Conservation (phyloP, 2,888 invertebrate species). For the Drosophila kuntzei region DNA sequence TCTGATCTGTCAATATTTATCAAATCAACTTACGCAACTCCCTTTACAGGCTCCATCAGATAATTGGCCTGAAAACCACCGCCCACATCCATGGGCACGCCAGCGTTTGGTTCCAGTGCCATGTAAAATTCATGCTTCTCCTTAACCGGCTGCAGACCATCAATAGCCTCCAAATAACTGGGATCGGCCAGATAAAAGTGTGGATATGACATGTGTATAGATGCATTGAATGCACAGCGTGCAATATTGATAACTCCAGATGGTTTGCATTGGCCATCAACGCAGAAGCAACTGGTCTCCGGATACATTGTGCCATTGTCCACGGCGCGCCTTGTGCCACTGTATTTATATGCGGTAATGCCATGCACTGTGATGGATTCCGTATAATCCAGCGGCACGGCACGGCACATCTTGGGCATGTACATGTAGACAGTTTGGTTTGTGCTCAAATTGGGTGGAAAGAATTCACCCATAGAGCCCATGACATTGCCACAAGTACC, state of each 20-base stretch:
- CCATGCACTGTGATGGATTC: constrained; percentile 87
- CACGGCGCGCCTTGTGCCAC: constrained; percentile 88
- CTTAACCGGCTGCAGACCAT: constrained; percentile 90
- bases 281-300: constrained; percentile 90
- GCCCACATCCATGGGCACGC: constrained; percentile 91
- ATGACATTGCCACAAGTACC: constrained; percentile 88
- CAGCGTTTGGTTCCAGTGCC: constrained; percentile 91
- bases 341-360: constrained; percentile 89
- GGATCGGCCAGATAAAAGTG: constrained; percentile 93
- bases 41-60: constrained; percentile 88
- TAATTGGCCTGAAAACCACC: constrained; percentile 93
- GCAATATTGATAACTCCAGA: constrained; percentile 91
- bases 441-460: constrained; percentile 88
- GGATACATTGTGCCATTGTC: constrained; percentile 89
- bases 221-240: constrained; percentile 91
- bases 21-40: constrained; percentile 88
- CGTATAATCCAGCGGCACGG: constrained; percentile 88
- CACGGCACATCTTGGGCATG: constrained; percentile 91
- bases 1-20: background rate
- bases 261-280: constrained; percentile 89
- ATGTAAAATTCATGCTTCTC: constrained; percentile 91
- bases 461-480: constrained; percentile 93
- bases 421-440: constrained; percentile 88
- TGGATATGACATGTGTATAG: constrained; percentile 92
- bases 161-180: constrained; percentile 87